phyloP scores from a whole-genome alignment of 2,888 invertebrate species.

The Zygothrica quintamaculata region DNA sequence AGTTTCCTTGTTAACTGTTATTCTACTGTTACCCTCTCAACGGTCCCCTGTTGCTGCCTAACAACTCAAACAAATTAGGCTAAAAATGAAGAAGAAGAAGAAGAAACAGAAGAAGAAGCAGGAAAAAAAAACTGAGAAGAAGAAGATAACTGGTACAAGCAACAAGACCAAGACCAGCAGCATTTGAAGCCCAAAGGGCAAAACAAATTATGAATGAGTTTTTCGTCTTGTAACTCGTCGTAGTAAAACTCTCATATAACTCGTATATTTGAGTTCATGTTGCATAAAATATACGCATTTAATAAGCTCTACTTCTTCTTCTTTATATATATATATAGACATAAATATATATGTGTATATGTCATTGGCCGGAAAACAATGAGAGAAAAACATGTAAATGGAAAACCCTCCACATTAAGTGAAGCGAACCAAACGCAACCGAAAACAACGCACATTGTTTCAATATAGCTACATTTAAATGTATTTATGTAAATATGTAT shows the following conservation, averaged over 20 bases:
- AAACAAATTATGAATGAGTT: slow-evolving; percentile 61
- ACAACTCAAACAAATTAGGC: slow-evolving; percentile 72
- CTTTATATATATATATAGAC: slow-evolving; percentile 52
- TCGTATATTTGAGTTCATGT: slow-evolving; percentile 12
- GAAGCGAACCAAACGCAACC: slow-evolving; percentile 18
- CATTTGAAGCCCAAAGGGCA: slow-evolving; percentile 30
- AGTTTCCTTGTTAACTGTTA: slow-evolving; percentile 30
- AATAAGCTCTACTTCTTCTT: slow-evolving; percentile 69
- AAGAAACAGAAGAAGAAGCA: slow-evolving; percentile 5
- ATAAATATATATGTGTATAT: not conserved
- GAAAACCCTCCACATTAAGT: slow-evolving; percentile 16
- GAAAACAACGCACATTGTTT: slow-evolving; percentile 49
- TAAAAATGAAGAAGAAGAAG: slow-evolving; percentile 26
- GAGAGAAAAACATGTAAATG: slow-evolving; percentile 50
- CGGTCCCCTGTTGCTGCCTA: slow-evolving; percentile 30
- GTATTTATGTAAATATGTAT: slow-evolving; percentile 27
- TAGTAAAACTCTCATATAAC: slow-evolving; percentile 1
- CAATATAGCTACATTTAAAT: no score
- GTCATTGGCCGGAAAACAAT: slow-evolving; percentile 31
- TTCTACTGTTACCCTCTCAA: slow-evolving; percentile 8
- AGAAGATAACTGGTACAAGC: slow-evolving; percentile 21
- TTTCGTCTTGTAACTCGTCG: slow-evolving; percentile 29
- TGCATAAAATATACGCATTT: slow-evolving; percentile 78
- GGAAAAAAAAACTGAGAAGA: no score
- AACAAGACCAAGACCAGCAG: slow-evolving; percentile 23